phyloP scores from a whole-genome alignment of 2,888 invertebrate species.

The Cristatella mucedo region DNA sequence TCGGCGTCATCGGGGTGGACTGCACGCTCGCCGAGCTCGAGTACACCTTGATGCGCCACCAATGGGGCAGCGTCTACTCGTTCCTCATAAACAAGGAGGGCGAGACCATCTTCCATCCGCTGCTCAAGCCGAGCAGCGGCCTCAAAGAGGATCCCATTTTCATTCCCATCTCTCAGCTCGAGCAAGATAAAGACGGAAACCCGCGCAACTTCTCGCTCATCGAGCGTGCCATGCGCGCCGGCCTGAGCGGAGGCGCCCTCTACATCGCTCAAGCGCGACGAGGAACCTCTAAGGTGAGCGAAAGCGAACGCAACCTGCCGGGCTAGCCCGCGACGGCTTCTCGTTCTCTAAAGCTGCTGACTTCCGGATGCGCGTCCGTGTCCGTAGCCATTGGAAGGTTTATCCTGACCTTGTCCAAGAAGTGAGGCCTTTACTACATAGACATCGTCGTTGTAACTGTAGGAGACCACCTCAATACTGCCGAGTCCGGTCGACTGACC shows the following conservation, averaged over 20 bases:
- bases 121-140: conserved; percentile 36
- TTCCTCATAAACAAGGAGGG: conserved; percentile 39
- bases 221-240: conserved; percentile 27
- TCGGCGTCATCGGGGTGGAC: conserved; percentile 40
- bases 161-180: conserved; percentile 35
- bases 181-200: conserved; percentile 30
- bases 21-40: conserved; percentile 39
- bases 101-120: conserved; percentile 38
- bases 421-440: no score
- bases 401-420: no score
- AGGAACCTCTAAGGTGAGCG: conserved; percentile 13
- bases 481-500: no score
- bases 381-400: no score
- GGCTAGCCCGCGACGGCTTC: no score
- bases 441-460: no score
- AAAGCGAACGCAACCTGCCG: no score
- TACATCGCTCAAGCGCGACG: conserved; percentile 12
- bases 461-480: no score
- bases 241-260: conserved; percentile 12
- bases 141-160: conserved; percentile 38
- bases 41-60: conserved; percentile 34
- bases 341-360: no score
- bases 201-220: conserved; percentile 31
- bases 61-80: conserved; percentile 39
- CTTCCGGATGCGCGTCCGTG: no score